A percentile compares a stretch with the other conserved stretches of the same genome.
These are phyloP conservation scores for Montipora capricornis DNA, from an alignment of 64 coral and sea anemone species.

Conservation along the genomic window DNA sequence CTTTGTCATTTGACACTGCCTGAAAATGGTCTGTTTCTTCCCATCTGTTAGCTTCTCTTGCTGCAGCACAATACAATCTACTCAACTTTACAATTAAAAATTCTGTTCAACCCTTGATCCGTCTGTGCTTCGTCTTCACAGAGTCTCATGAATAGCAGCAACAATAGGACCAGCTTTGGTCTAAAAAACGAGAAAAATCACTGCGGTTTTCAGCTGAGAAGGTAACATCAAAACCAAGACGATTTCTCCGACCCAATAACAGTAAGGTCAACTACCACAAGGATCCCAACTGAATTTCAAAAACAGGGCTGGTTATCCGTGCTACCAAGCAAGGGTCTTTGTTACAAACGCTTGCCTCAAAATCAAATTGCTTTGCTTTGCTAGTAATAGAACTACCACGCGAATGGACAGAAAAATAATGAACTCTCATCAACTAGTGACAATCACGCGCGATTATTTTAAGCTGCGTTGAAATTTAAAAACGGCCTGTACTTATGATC, in stretches of 20 bases:
- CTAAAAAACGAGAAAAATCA: constrained; percentile 53
- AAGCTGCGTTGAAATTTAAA: too few species aligned
- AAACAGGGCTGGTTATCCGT: too few species aligned
- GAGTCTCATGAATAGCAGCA: constrained; percentile 92
- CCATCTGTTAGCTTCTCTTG: not conserved
- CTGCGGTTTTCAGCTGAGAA: not conserved
- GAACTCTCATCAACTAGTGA: too few species aligned
- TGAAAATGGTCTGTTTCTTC: not conserved
- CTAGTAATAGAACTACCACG: too few species aligned
- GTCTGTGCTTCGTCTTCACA: constrained; percentile 31
- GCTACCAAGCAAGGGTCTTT: too few species aligned
- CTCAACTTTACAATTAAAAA: not conserved
- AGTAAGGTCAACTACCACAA: not conserved
- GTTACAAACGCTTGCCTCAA: too few species aligned
- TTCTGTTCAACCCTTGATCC: not conserved
- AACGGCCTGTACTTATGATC: too few species aligned
- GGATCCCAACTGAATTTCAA: too few species aligned
- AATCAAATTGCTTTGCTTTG: too few species aligned
- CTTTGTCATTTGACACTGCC: not conserved
- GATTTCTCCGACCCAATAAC: not conserved
- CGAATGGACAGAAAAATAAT: too few species aligned
- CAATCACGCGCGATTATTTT: too few species aligned
- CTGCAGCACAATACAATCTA: not conserved
- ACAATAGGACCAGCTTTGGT: constrained; percentile 91
- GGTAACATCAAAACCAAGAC: not conserved